phyloP scores from a whole-genome alignment of 2,888 invertebrate genomes.

The Poecilus cupreus region DNA sequence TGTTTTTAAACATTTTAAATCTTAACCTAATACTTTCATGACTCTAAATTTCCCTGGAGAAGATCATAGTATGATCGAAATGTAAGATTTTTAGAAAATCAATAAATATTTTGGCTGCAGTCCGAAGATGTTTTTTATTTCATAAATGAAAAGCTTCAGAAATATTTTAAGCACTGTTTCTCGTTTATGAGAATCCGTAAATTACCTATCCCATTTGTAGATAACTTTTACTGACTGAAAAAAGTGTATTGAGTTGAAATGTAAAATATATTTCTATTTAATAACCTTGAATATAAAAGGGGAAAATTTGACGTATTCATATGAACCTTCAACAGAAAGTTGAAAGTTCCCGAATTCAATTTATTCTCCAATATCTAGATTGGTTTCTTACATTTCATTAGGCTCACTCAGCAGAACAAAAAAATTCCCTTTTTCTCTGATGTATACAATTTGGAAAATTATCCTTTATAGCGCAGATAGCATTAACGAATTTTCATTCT shows the following conservation, averaged over 20 bases:
- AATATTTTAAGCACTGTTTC: too few species aligned
- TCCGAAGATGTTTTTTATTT: too few species aligned
- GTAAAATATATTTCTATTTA: neutral
- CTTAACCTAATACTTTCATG: too few species aligned
- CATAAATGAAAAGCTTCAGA: too few species aligned
- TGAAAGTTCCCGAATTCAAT: slow-evolving; percentile 12
- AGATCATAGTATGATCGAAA: too few species aligned
- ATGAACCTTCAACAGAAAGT: neutral
- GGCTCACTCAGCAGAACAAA: neutral
- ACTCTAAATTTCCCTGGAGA: too few species aligned
- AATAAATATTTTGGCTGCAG: too few species aligned
- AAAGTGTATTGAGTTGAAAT: neutral
- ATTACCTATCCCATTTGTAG: neutral
- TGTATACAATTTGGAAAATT: neutral
- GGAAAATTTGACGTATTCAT: neutral
- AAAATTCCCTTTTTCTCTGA: neutral
- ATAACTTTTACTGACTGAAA: neutral
- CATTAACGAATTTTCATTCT: too few species aligned
- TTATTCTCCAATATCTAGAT: slow-evolving; percentile 12
- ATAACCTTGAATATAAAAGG: neutral
- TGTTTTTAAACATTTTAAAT: too few species aligned
- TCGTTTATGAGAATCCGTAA: neutral
- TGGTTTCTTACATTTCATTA: slow-evolving; percentile 8
- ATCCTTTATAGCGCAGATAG: too few species aligned
- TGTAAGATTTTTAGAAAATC: too few species aligned